These are phyloP conservation scores for Cochlearius cochlearius DNA, from an alignment of 2,113 vertebrate species.

Conservation along the genomic window DNA sequence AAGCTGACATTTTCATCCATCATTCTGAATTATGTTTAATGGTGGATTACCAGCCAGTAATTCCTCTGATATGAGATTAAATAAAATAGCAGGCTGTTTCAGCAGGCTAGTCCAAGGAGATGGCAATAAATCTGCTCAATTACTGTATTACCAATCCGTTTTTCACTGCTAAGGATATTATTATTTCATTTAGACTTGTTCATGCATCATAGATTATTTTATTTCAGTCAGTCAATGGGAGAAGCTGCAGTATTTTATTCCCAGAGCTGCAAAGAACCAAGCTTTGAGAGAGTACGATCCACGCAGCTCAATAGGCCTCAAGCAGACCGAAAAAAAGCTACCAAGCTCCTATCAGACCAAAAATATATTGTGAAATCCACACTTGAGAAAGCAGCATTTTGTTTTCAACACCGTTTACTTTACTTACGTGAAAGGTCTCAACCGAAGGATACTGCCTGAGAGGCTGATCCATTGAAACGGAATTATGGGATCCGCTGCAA, in stretches of 20 bases:
- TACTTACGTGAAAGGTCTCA: conserved; percentile 78
- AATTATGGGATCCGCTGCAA: conserved; percentile 80
- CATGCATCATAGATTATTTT: conserved; percentile 95
- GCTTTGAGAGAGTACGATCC: conserved; percentile 66
- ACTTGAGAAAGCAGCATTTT: conserved; percentile 18
- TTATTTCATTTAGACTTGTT: conserved; percentile 98
- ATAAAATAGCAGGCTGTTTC: conserved; percentile 94
- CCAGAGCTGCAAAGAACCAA: conserved; percentile 60
- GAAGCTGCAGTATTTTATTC: conserved; percentile 83
- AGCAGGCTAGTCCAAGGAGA: conserved; percentile 83
- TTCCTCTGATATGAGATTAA: conserved; percentile 94
- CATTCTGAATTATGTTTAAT: conserved; percentile 95
- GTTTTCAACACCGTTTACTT: conserved; percentile 63
- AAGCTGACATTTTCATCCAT: conserved; percentile 92
- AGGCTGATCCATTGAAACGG: conserved; percentile 81
- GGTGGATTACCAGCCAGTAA: conserved; percentile 93
- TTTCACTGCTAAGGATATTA: conserved; percentile 97
- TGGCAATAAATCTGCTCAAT: conserved; percentile 95
- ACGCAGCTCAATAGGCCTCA: background rate
- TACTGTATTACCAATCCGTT: conserved; percentile 89
- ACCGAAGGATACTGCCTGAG: conserved; percentile 73
- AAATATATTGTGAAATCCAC: background rate
- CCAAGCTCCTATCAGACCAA: background rate
- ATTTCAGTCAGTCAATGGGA: conserved; percentile 89
- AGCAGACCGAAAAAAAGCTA: background rate